Evolutionary conservation across 1,140 invertebrate genomes (phyloP).

Genomic region (Drosophila asahinai): DNA sequence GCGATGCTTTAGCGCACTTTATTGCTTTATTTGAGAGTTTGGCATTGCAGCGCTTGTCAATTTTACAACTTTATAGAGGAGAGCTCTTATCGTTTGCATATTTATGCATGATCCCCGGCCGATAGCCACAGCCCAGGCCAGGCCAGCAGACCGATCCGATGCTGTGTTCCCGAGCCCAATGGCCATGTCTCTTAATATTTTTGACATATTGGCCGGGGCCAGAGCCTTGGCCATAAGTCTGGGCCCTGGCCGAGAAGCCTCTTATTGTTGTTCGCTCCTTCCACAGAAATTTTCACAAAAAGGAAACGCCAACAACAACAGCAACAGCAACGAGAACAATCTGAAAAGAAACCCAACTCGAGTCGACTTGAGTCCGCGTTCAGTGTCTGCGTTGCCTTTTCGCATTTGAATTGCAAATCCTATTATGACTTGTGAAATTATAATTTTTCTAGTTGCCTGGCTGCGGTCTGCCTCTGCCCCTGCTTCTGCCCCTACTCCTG

Average conservation of each 20-base stretch:
- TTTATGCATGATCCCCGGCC: constrained; percentile 58
- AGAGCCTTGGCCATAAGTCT: constrained; percentile 49
- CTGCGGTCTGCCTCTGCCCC: constrained; percentile 27
- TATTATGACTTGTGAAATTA: constrained; percentile 85
- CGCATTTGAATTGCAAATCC: constrained; percentile 85
- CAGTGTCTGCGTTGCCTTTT: constrained; percentile 64
- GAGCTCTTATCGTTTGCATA: constrained; percentile 79
- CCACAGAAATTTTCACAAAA: constrained; percentile 73
- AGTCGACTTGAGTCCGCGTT: constrained; percentile 46
- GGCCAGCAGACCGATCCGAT: constrained; percentile 17
- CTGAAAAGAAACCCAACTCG: constrained; percentile 42
- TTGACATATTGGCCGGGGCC: constrained; percentile 82
- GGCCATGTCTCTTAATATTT: constrained; percentile 84
- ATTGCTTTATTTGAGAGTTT: constrained; percentile 81
- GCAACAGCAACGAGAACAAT: constrained; percentile 28
- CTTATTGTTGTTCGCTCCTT: constrained; percentile 63
- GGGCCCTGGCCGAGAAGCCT: constrained; percentile 41
- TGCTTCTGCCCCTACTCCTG: neutral
- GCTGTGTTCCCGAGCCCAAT: constrained; percentile 54
- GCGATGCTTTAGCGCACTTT: constrained; percentile 77
- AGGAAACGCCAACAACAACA: constrained; percentile 41
- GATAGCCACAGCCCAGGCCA: constrained; percentile 16
- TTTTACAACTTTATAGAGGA: constrained; percentile 84
- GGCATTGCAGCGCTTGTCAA: constrained; percentile 75
- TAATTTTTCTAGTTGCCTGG: constrained; percentile 78